Evolutionary conservation across 2,113 vertebrate genomes (phyloP), one percentile per base, ranked within the genome.

Genomic region (Polyodon spathula): DNA sequence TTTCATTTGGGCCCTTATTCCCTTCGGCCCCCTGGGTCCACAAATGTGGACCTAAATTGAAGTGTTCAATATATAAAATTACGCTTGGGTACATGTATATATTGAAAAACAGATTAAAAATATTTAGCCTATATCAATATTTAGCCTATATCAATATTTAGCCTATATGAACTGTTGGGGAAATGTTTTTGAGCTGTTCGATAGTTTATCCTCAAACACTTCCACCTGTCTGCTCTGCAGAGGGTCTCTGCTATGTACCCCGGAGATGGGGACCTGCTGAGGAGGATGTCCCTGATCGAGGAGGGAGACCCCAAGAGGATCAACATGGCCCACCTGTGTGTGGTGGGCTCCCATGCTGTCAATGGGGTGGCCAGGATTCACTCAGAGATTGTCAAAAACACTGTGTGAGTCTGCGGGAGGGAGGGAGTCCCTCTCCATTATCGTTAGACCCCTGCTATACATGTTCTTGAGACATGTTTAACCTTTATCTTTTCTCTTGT

Each of bases 291-390:
- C 1, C 70, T 87, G 4, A 80, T 87, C 58, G 84, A 87, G 54
- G 84, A 87, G 59, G 79, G 81, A 0, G 66, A 63, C 0, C 73
- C 78, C 55, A 87, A 87, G 60, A 76, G 82, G 7, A 81, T 87
- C 72, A 87, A 87, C 66, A 87, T 86, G 84, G 84, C 83, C 0
- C 83, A 87, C 59, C 68, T 86, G 43, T 86, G 84, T 73, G 84
- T 87, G 5, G 81, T 81, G 0, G 83, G 84, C 0, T 71, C 84
- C 0, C 92, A 92, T 0, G 84, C 88, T 0, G 78, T 94, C 69
- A 94, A 93, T 0, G 92, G 91, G 0, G 87, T 86, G n/a, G 84
- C 84, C 12, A 78, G 81, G 15, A 87, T 87, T 65, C 83, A 86
- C 72, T 87, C 84, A 0, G 83, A 87, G 4, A 87, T 87, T 68